Percentiles rank a stretch among this genome's conserved stretches.
Conservation (phyloP, 37 sponge, comb jelly and placozoan genomes). For the Lycopodina hypogea region DNA sequence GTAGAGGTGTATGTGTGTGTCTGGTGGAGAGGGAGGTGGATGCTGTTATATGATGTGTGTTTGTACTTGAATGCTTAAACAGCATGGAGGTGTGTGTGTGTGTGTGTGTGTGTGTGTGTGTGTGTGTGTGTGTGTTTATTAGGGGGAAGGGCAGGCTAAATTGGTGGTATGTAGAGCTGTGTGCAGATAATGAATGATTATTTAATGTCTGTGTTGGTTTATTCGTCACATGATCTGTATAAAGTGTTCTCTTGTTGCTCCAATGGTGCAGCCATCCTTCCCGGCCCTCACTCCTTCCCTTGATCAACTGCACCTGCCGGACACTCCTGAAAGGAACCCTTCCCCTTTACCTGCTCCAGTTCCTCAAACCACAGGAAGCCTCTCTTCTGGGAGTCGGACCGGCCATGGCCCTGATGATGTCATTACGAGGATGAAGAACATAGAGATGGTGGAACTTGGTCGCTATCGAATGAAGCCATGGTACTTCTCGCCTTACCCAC, state of each 20-base stretch:
- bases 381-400: slow-evolving; percentile 57
- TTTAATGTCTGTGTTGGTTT: too few species aligned
- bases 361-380: slow-evolving; percentile 65
- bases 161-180: too few species aligned
- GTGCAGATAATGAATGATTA: too few species aligned
- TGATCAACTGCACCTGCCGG: slow-evolving; percentile 19
- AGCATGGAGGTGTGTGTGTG: too few species aligned
- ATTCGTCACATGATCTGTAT: too few species aligned
- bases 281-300: background rate
- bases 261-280: too few species aligned
- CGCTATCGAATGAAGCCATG: slow-evolving; percentile 89
- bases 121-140: too few species aligned
- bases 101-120: too few species aligned
- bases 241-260: too few species aligned
- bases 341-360: slow-evolving; percentile 14
- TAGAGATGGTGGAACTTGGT: slow-evolving; percentile 91
- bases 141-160: too few species aligned
- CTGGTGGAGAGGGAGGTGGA: too few species aligned
- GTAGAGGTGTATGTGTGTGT: too few species aligned
- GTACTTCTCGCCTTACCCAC: slow-evolving; percentile 99
- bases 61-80: background rate
- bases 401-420: slow-evolving; percentile 81
- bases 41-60: background rate
- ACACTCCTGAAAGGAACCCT: slow-evolving; percentile 38
- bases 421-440: slow-evolving; percentile 96